Percentiles rank a stretch among this genome's conserved stretches.
Conservation (phyloP, 2,113 vertebrate genomes). For the Cricetomys ansorgei region DNA sequence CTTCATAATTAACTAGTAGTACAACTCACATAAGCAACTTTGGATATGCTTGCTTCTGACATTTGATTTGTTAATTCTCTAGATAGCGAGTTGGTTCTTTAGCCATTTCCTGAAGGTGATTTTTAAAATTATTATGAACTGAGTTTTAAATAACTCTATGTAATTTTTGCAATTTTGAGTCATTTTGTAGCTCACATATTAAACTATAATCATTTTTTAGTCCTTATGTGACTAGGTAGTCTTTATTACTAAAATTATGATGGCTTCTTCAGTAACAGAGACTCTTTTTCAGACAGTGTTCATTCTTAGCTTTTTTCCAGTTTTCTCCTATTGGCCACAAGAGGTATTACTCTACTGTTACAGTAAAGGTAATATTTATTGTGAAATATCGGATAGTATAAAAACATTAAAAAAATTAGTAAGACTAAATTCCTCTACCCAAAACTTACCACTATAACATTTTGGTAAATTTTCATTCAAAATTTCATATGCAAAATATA, state of each 20-base stretch:
- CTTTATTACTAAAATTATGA: not conserved
- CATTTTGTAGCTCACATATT: conserved; percentile 23
- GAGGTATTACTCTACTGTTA: not conserved
- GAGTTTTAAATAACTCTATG: not conserved
- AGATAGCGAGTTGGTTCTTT: not conserved
- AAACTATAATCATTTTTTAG: conserved; percentile 2
- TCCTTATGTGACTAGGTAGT: not conserved
- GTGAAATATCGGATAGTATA: not conserved
- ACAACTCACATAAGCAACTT: not conserved
- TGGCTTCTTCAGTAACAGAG: not conserved
- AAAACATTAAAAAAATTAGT: not conserved
- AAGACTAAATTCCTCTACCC: not conserved
- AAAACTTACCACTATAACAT: not conserved
- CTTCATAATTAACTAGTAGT: not conserved
- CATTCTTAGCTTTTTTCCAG: not conserved
- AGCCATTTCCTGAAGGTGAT: not conserved
- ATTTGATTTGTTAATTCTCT: not conserved
- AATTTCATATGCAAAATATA: conserved; percentile 14
- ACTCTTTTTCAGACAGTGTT: not conserved
- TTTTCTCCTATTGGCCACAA: not conserved
- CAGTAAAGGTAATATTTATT: not conserved
- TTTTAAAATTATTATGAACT: conserved; percentile 3
- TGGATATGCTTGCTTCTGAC: not conserved
- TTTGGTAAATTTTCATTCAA: conserved; percentile 6
- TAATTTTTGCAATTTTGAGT: not conserved